Conservation (phyloP, 2,797 vertebrate species). For the Peromyscus melanophrys region DNA sequence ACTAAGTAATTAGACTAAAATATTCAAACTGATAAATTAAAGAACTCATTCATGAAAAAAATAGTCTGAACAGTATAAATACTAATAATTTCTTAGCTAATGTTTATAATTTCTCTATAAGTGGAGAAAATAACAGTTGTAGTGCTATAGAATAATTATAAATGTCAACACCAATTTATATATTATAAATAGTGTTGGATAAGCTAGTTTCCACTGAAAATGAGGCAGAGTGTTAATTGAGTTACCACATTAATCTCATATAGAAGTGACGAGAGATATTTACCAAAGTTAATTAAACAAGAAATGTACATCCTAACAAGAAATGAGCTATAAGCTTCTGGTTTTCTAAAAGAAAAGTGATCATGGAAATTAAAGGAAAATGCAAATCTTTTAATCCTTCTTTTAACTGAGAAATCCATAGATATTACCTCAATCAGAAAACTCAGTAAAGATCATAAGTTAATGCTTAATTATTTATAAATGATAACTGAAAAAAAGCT, state of each 20-base stretch:
- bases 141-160: background rate
- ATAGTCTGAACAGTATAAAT: background rate
- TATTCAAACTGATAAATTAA: background rate
- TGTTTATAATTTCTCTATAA: background rate
- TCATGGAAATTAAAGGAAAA: background rate
- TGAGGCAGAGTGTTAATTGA: background rate
- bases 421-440: background rate
- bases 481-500: background rate
- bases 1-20: background rate
- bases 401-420: constrained; percentile 6
- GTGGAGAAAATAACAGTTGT: background rate
- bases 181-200: background rate
- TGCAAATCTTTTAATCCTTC: background rate
- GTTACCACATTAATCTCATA: background rate
- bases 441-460: background rate
- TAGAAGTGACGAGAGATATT: background rate
- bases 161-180: background rate
- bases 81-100: background rate
- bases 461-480: background rate
- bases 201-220: background rate
- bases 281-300: background rate
- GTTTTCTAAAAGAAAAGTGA: background rate
- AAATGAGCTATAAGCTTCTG: background rate
- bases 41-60: background rate
- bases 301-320: background rate